Evolutionary conservation across 2,113 vertebrate genomes (phyloP).

Genomic region (Dasypus novemcinctus): DNA sequence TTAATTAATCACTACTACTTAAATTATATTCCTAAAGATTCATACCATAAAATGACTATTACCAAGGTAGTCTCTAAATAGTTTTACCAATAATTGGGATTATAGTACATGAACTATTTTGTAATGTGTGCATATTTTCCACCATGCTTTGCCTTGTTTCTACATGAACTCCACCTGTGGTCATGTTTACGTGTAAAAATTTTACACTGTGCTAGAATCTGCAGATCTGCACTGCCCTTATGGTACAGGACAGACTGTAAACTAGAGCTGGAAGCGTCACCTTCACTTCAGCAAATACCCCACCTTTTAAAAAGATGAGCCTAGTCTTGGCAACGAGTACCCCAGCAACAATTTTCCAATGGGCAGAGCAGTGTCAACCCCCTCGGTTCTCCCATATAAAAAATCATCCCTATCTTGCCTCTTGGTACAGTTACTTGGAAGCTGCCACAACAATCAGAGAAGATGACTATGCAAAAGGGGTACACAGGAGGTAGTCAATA

Average conservation of each 20-base stretch:
- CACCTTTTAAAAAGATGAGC: neutral
- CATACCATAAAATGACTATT: neutral
- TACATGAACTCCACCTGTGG: rapidly evolving
- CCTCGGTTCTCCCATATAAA: neutral
- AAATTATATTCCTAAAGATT: neutral
- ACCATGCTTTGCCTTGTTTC: rapidly evolving
- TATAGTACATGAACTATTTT: too few species aligned
- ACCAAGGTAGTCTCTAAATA: neutral
- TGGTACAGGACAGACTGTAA: neutral
- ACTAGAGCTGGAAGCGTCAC: rapidly evolving
- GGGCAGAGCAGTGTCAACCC: neutral
- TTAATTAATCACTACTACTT: neutral
- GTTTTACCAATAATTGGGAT: neutral
- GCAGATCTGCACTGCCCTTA: neutral
- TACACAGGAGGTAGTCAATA: too few species aligned
- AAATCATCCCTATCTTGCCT: neutral
- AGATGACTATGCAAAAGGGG: neutral
- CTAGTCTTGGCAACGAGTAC: neutral
- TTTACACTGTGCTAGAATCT: too few species aligned
- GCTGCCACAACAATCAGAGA: neutral
- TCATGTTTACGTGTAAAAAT: neutral
- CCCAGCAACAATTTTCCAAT: neutral
- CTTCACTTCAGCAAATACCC: neutral
- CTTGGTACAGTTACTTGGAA: neutral
- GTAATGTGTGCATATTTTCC: rapidly evolving